Evolutionary conservation across 1,140 invertebrate species (phyloP).

Genomic region (Choristoneura fumiferana): DNA sequence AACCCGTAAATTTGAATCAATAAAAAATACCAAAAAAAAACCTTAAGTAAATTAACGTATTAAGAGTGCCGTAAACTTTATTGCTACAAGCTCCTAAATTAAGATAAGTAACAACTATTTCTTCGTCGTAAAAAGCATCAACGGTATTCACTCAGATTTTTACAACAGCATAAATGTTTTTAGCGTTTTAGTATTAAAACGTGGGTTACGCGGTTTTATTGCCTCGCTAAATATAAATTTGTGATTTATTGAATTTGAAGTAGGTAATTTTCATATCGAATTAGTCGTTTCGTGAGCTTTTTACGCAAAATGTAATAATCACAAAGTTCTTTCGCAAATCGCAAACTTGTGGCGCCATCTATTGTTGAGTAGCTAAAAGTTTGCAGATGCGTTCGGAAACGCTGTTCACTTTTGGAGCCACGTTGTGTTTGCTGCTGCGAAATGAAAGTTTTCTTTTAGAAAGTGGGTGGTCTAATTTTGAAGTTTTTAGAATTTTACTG

Average conservation of each 20-base stretch:
- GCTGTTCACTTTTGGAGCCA: no score
- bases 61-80: background rate
- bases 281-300: background rate
- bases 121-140: background rate
- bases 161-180: background rate
- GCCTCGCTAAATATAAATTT: no score
- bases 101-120: conserved; percentile 6
- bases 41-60: no score
- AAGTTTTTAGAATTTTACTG: no score
- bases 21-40: no score
- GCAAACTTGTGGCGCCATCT: background rate
- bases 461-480: no score
- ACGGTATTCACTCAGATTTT: background rate
- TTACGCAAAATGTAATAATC: background rate
- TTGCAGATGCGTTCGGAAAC: no score
- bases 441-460: no score
- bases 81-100: conserved; percentile 2
- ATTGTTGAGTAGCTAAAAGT: background rate
- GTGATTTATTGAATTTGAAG: background rate
- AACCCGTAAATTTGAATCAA: no score
- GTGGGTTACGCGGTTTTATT: no score
- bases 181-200: no score
- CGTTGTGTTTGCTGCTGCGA: no score
- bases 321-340: background rate
- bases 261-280: background rate